Conservation (phyloP, 2,113 vertebrate genomes). For the Martes martes region DNA sequence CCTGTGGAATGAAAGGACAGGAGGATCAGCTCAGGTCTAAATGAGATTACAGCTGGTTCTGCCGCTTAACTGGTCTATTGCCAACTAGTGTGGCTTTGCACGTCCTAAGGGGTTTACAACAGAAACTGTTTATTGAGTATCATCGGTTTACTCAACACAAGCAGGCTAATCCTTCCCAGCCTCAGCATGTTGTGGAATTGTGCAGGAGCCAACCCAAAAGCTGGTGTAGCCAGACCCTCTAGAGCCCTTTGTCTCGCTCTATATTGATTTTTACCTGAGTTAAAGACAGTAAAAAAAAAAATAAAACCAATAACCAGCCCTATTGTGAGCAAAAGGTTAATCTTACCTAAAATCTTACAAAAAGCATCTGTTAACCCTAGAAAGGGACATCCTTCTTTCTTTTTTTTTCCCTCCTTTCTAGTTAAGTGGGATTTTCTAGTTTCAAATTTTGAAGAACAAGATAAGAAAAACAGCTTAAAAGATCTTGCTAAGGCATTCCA, state of each 20-base stretch:
- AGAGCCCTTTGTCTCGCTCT: slow-evolving; percentile 84
- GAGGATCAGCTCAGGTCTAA: slow-evolving; percentile 99
- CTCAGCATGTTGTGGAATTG: slow-evolving; percentile 87
- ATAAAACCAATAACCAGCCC: slow-evolving; percentile 81
- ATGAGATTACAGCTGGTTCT: slow-evolving; percentile 99
- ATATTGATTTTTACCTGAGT: slow-evolving; percentile 86
- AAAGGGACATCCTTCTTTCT: slow-evolving; percentile 71
- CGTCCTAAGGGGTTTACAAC: slow-evolving; percentile 91
- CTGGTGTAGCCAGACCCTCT: slow-evolving; percentile 82
- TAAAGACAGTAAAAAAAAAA: slow-evolving; percentile 62
- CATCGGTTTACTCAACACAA: slow-evolving; percentile 90
- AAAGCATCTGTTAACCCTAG: slow-evolving; percentile 85
- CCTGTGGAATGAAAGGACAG: slow-evolving; percentile 93
- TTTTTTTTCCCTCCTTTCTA: slow-evolving; percentile 58
- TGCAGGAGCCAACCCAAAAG: slow-evolving; percentile 81
- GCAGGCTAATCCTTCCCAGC: slow-evolving; percentile 88
- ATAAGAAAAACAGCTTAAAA: slow-evolving; percentile 73
- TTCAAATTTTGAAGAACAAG: slow-evolving; percentile 75
- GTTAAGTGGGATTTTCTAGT: slow-evolving; percentile 75
- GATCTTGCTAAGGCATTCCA: slow-evolving; percentile 56
- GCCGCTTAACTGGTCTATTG: slow-evolving; percentile 99
- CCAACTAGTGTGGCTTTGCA: slow-evolving; percentile 96
- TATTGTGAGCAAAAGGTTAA: slow-evolving; percentile 87
- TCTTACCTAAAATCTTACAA: slow-evolving; percentile 86
- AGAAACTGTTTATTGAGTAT: slow-evolving; percentile 92